Base-by-base conservation (phyloP, 2,888 invertebrate genomes). In the Melieria crassipennis region DNA sequence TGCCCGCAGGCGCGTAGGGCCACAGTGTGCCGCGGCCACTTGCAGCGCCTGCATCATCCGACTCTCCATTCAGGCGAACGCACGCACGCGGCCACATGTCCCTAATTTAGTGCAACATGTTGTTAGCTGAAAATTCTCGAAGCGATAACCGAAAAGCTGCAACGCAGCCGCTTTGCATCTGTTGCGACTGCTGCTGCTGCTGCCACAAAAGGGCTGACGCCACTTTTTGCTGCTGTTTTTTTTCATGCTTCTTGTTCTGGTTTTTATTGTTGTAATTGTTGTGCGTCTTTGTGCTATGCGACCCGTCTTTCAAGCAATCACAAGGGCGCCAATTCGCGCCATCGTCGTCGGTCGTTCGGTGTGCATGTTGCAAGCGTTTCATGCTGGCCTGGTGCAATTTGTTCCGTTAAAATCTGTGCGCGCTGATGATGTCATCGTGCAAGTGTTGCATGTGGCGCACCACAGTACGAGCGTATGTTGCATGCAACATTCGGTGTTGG, bases 331-430 rank as follows among this genome's bases (percentile, higher is more conserved):
- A 30, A 30, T 30, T 30, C 30, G 30, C 30, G 30, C 30, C 30
- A 30, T 30, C 3, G 30, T 30, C 30, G 30, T 30, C 30, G 30
- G 30, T 30, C 30, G 30, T 30, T 30, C 30, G 30, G 30, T 30
- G 30, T 30, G 30, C 30, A 30, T 30, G 30, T 30, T 30, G 52
- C 42, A 42, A 2, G n/a, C 10, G n/a, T 10, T 30, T 7, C 30
- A 16, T 30, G 43, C 7, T 11, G 16, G 13, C 83, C 83, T 76
- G 75, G 70, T 79, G 68, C 10, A 77, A 79, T 75, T 81, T 82
- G 83, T 83, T 80, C 80, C 81, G 82, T 82, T 82, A 76, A 83
- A 83, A 83, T 83, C 75, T 76, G 75, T 76, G 77, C 76, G 73
- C 73, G 74, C 75, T 72, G 75, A 75, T 75, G 76, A 77, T 77